phyloP scores from a whole-genome alignment of 2,113 vertebrate species.

The Caracal caracal region DNA sequence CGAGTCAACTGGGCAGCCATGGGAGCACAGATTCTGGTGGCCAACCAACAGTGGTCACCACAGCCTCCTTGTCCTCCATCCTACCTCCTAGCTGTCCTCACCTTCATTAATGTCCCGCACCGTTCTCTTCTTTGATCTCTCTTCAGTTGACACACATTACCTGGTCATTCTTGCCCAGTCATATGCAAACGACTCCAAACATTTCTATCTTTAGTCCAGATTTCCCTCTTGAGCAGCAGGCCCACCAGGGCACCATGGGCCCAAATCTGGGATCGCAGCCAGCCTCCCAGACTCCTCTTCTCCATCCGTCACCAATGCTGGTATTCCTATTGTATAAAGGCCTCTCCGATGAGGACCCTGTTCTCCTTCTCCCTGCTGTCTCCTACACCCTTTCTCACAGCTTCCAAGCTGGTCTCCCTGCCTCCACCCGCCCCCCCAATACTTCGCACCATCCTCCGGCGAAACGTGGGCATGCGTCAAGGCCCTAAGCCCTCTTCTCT shows the following conservation, averaged over 20 bases:
- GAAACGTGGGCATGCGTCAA: not conserved
- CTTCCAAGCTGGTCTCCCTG: not conserved
- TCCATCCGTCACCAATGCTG: not conserved
- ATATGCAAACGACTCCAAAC: not conserved
- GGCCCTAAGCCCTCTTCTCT: not conserved
- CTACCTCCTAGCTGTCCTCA: not conserved
- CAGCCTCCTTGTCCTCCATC: not conserved
- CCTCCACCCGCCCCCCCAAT: rapidly evolving
- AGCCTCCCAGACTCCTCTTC: not conserved
- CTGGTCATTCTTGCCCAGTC: not conserved
- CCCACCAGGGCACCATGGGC: not conserved
- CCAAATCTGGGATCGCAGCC: not conserved
- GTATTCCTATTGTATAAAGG: not conserved
- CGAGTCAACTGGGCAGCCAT: not conserved
- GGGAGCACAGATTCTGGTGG: too few relatives aligned
- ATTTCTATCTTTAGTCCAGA: not conserved
- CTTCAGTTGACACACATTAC: not conserved
- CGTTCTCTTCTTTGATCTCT: not conserved
- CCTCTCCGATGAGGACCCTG: not conserved
- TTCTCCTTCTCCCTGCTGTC: not conserved
- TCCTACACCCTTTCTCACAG: not conserved
- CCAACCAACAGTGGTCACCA: not conserved
- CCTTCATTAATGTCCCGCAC: not conserved
- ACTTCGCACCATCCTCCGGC: not conserved
- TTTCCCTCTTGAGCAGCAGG: not conserved